Evolutionary conservation across 37 sponge, comb jelly and placozoan genomes (phyloP), one percentile per base, ranked within the genome.

Genomic region (Tethya wilhelma): DNA sequence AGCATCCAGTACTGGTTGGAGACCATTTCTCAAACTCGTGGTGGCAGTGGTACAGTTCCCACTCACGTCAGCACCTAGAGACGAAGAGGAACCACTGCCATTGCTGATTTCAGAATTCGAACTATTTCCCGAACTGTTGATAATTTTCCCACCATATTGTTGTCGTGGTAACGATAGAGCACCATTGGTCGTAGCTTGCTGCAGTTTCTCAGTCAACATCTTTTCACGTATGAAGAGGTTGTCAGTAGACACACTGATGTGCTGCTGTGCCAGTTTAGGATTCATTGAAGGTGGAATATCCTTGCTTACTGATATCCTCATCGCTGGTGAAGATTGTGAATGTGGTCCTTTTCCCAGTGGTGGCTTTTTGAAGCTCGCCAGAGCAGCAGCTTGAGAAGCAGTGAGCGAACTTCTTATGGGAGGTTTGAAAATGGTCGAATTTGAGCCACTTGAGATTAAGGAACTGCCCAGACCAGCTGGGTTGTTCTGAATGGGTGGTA

Each of bases 321-420:
- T 14, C 20, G 34, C 41, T 12, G 77, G 77, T 36, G 44, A 72
- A 1, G 55, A 30, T 28, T 49, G 73, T 26, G 55, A 33, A 7
- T 49, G 55, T 14, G 55, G 19, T 41, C 32, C 73, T 49, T 30
- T 72, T 4, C 11, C 29, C 19, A 43, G 56, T 7, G 49, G 23
- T 25, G 0, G 17, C 11, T 20, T 62, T 22, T 40, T 40, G 31
- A 76, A 62, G 29, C 38, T 6, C 1, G 44, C n/a, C 31, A 76
- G 63, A 44, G 77, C 45, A 1, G 63, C 58, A 8, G 58, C 62
- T 76, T 76, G 64, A 7, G 45, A 8, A 31, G 9, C 60, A 43
- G 38, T 28, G 6, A 78, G 66, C 11, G 79, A 78, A 36, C 55
- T 67, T 17, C 67, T 65, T 25, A 78, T 5, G 20, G 79, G 67